Conservation (phyloP, 2,113 vertebrate genomes). For the Takifugu bimaculatus region DNA sequence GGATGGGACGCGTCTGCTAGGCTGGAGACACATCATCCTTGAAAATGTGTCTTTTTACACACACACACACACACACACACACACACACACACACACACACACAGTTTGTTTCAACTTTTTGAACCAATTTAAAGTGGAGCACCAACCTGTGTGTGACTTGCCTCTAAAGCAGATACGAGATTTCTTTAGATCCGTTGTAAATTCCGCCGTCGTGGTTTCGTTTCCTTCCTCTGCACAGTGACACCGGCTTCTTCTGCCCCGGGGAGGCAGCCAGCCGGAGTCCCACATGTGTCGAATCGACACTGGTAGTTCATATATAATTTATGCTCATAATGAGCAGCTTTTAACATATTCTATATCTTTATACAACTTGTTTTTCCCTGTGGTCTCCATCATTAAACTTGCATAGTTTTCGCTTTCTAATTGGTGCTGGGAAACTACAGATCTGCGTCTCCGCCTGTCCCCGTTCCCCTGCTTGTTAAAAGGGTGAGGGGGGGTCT, state of each 20-base stretch:
- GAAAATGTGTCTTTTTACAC: too few species aligned
- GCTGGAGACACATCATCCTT: too few species aligned
- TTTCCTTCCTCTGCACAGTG: constrained; percentile 60
- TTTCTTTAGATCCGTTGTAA: constrained; percentile 38
- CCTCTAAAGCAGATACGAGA: too few species aligned
- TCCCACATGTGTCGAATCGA: constrained; percentile 36
- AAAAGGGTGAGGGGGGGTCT: constrained; percentile 37
- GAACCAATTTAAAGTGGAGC: constrained; percentile 51
- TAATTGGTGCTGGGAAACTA: constrained; percentile 64
- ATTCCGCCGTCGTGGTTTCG: constrained; percentile 32
- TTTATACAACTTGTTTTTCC: constrained; percentile 64
- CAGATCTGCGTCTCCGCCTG: constrained; percentile 32
- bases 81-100: too few species aligned
- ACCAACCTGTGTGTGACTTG: background rate
- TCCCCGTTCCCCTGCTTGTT: constrained; percentile 55
- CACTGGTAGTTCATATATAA: constrained; percentile 58
- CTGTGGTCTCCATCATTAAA: constrained; percentile 66
- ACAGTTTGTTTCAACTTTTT: constrained; percentile 38
- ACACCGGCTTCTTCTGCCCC: constrained; percentile 50
- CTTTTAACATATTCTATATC: constrained; percentile 74
- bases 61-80: too few species aligned
- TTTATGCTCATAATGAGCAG: constrained; percentile 70
- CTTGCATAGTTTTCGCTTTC: constrained; percentile 65
- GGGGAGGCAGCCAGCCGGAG: constrained; percentile 43
- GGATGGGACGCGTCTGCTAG: too few species aligned